phyloP scores from a whole-genome alignment of 2,888 invertebrate genomes.

The Oligia strigilis region DNA sequence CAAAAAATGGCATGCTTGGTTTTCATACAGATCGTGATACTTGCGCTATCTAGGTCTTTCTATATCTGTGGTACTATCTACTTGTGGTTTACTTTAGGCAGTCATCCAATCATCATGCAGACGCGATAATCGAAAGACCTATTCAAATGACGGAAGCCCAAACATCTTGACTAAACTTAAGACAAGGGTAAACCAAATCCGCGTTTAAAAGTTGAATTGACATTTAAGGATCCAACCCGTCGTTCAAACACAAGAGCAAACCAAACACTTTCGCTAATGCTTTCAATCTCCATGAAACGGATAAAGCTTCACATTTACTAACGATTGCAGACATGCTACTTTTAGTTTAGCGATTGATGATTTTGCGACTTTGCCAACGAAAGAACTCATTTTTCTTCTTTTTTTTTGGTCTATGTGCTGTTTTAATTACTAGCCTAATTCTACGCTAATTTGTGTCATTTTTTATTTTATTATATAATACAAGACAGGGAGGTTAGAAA shows the following conservation, averaged over 20 bases:
- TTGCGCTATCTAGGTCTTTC: too few relatives aligned
- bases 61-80: too few relatives aligned
- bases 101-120: too few relatives aligned
- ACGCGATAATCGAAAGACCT: neutral
- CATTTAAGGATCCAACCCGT: conserved; percentile 17
- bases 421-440: too few relatives aligned
- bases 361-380: neutral
- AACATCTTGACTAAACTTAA: conserved; percentile 20
- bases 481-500: too few relatives aligned
- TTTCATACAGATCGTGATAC: too few relatives aligned
- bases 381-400: neutral
- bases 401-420: too few relatives aligned
- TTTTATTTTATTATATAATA: too few relatives aligned
- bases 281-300: conserved; percentile 35
- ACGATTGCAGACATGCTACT: conserved; percentile 12
- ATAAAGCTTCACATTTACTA: conserved; percentile 49
- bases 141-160: conserved; percentile 15
- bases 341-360: neutral
- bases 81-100: too few relatives aligned
- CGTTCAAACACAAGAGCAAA: conserved; percentile 41
- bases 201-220: conserved; percentile 49
- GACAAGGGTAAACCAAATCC: conserved; percentile 30
- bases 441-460: neutral
- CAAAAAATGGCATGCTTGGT: too few relatives aligned
- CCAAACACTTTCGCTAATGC: conserved; percentile 56